phyloP scores from a whole-genome alignment of 1,140 invertebrate species.

The Cotesia typhae region DNA sequence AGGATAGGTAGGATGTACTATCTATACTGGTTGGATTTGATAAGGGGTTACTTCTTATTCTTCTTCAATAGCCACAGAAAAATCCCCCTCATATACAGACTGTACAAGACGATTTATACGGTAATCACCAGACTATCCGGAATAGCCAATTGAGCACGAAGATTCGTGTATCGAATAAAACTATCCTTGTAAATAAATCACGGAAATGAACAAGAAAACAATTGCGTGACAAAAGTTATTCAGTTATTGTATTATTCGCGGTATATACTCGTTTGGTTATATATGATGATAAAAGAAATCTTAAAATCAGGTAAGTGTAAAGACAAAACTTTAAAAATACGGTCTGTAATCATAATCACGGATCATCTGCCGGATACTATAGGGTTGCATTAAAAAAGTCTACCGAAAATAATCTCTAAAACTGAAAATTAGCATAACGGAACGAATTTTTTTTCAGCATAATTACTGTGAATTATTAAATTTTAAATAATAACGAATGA shows the following conservation, averaged over 20 bases:
- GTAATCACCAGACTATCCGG: neutral
- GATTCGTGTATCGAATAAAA: conserved; percentile 51
- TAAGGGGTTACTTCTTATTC: too few species aligned
- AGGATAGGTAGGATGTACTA: neutral
- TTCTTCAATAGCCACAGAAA: too few species aligned
- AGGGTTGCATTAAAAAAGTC: neutral
- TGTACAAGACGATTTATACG: neutral
- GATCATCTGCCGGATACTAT: too few species aligned
- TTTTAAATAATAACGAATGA: too few species aligned
- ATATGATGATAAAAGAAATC: too few species aligned
- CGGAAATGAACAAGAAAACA: conserved; percentile 30
- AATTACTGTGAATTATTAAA: too few species aligned
- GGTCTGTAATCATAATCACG: too few species aligned
- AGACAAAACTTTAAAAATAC: neutral
- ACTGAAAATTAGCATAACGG: neutral
- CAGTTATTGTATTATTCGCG: neutral
- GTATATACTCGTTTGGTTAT: neutral
- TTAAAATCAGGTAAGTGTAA: conserved; percentile 10
- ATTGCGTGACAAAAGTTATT: conserved; percentile 45
- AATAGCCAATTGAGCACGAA: conserved; percentile 46
- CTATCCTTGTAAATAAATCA: conserved; percentile 33
- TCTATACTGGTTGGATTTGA: too few species aligned
- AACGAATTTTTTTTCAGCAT: too few species aligned
- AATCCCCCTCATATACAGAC: too few species aligned
- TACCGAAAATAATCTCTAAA: neutral